A percentile compares a stretch with the other conserved stretches of the same genome.
phyloP scores from a whole-genome alignment of 2,888 invertebrate species.

The Pandemis cinnamomeana region DNA sequence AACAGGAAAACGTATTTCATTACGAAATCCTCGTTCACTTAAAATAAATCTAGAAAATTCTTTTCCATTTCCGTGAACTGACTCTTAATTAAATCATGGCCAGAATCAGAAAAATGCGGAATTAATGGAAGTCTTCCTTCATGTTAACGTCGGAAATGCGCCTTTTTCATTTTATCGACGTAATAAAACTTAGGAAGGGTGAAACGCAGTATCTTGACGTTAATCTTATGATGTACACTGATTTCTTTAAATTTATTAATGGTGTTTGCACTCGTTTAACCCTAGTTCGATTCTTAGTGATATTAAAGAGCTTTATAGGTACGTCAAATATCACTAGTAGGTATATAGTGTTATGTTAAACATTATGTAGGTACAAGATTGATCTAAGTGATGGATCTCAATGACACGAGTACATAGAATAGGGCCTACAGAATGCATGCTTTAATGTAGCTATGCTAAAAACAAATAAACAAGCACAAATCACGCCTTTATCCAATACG shows the following conservation, averaged over 20 bases:
- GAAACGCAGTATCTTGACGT: conserved; percentile 6
- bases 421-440: too few species aligned
- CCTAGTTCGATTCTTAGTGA: neutral
- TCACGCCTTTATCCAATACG: too few species aligned
- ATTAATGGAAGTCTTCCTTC: conserved; percentile 26
- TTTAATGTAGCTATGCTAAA: too few species aligned
- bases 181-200: conserved; percentile 29
- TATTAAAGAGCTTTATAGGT: too few species aligned
- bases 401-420: too few species aligned
- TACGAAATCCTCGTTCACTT: conserved; percentile 30
- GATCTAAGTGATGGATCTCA: too few species aligned
- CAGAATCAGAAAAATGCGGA: conserved; percentile 33
- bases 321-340: too few species aligned
- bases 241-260: neutral
- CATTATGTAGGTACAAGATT: too few species aligned
- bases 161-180: conserved; percentile 29
- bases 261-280: neutral
- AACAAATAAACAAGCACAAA: too few species aligned
- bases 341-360: too few species aligned
- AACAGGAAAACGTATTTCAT: conserved; percentile 17
- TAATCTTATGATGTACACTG: conserved; percentile 12
- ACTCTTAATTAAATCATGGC: conserved; percentile 39
- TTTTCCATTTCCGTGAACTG: conserved; percentile 26
- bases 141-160: conserved; percentile 25
- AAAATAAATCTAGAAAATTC: conserved; percentile 27